Evolutionary conservation across 2,113 vertebrate species (phyloP).

Genomic region (Phylloscopus trochilus): DNA sequence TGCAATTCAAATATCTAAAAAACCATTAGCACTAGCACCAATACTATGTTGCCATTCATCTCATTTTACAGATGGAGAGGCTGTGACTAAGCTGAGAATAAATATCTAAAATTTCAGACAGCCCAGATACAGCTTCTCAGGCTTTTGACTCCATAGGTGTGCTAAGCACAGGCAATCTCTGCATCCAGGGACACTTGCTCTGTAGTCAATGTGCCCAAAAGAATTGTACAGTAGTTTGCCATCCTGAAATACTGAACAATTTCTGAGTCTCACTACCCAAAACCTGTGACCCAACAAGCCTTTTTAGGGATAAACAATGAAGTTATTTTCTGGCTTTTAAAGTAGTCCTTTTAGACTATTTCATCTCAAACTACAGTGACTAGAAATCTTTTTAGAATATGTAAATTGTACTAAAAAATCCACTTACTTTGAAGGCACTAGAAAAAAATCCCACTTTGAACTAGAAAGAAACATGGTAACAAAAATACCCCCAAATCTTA

Average conservation of each 20-base stretch:
- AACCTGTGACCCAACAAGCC: not conserved
- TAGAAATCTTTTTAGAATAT: not conserved
- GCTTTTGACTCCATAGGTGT: not conserved
- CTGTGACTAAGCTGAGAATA: not conserved
- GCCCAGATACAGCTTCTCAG: not conserved
- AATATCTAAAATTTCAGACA: not conserved
- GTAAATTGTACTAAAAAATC: not conserved
- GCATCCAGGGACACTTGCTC: not conserved
- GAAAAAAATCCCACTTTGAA: not conserved
- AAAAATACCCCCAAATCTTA: not conserved
- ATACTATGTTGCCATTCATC: not conserved
- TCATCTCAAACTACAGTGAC: not conserved
- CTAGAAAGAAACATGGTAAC: not conserved
- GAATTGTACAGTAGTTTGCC: not conserved
- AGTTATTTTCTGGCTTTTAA: not conserved
- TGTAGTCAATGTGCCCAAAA: not conserved
- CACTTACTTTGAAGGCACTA: not conserved
- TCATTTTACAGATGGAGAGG: not conserved
- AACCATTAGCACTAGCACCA: not conserved
- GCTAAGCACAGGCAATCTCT: not conserved
- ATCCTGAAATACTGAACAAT: not conserved
- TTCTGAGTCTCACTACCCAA: not conserved
- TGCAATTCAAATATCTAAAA: not conserved
- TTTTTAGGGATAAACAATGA: not conserved
- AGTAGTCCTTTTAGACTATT: not conserved